phyloP scores from a whole-genome alignment of 2,888 invertebrate species.

The Erebia ligea region DNA sequence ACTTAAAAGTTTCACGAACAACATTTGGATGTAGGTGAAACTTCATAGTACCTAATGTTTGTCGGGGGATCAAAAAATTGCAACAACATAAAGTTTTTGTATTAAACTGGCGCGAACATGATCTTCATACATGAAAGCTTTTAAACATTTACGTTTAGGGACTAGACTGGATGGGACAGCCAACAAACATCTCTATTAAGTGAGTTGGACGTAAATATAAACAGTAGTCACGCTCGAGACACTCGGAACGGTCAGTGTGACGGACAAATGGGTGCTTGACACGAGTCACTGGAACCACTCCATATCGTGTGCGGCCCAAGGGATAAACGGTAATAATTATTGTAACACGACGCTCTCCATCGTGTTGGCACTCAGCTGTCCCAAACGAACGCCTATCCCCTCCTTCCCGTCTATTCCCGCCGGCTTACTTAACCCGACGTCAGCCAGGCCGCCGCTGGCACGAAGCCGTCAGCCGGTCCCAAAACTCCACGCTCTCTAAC shows the following conservation, averaged over 20 bases:
- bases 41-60: too few species aligned
- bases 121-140: slow-evolving; percentile 5
- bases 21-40: too few species aligned
- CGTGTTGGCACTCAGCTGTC: too few species aligned
- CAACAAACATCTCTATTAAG: slow-evolving; percentile 37
- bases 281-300: slow-evolving; percentile 63
- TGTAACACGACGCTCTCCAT: too few species aligned
- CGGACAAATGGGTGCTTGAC: slow-evolving; percentile 75
- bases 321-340: slow-evolving; percentile 10
- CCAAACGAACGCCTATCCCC: too few species aligned
- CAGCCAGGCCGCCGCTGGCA: too few species aligned
- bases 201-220: slow-evolving; percentile 42
- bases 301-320: slow-evolving; percentile 46
- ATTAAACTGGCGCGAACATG: neutral
- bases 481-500: too few species aligned
- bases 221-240: slow-evolving; percentile 42
- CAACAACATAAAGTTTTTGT: neutral
- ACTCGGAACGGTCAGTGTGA: slow-evolving; percentile 63
- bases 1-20: too few species aligned
- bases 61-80: too few species aligned
- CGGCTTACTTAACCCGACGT: too few species aligned
- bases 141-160: slow-evolving; percentile 3
- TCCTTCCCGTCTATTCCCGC: too few species aligned
- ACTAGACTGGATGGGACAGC: slow-evolving; percentile 5
- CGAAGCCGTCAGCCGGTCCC: too few species aligned